These are phyloP conservation scores for Clitarchus hookeri DNA, from an alignment of 2,888 invertebrate genomes.

Conservation along the genomic window DNA sequence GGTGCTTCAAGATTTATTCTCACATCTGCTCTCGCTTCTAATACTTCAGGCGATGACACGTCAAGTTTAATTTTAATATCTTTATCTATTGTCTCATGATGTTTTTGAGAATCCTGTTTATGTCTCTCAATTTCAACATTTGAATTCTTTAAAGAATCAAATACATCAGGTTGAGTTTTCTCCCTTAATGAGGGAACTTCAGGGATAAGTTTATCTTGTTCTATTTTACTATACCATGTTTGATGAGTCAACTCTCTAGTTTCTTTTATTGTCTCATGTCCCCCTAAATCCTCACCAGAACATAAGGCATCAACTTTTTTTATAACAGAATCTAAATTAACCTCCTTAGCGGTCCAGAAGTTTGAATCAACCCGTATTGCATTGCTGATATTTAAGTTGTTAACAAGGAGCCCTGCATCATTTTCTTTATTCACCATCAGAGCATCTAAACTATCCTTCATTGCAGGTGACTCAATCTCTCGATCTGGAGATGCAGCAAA, in stretches of 20 bases:
- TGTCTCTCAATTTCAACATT: background rate
- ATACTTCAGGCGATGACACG: background rate
- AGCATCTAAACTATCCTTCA: slow-evolving; percentile 25
- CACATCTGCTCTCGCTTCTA: background rate
- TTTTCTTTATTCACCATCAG: slow-evolving; percentile 26
- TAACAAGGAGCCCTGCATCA: slow-evolving; percentile 10
- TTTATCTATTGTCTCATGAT: slow-evolving; percentile 51
- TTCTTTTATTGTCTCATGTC: slow-evolving; percentile 52
- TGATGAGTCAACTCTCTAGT: slow-evolving; percentile 51
- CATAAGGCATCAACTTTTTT: slow-evolving; percentile 76
- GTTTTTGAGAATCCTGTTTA: slow-evolving; percentile 58
- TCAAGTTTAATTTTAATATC: slow-evolving; percentile 25
- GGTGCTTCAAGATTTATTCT: background rate
- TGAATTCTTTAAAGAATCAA: background rate
- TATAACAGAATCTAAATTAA: slow-evolving; percentile 80
- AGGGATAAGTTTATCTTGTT: slow-evolving; percentile 38
- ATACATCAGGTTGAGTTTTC: background rate
- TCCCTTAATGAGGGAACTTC: background rate
- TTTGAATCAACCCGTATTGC: slow-evolving; percentile 60
- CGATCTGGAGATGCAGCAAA: slow-evolving; percentile 31
- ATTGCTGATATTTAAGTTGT: slow-evolving; percentile 26
- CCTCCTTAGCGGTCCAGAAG: slow-evolving; percentile 78
- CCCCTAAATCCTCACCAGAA: slow-evolving; percentile 53
- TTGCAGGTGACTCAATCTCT: background rate
- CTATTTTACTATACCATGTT: slow-evolving; percentile 33